These are phyloP conservation scores for Rotaria magnacalcarata DNA, from an alignment of 2,888 invertebrate species.

Conservation along the genomic window DNA sequence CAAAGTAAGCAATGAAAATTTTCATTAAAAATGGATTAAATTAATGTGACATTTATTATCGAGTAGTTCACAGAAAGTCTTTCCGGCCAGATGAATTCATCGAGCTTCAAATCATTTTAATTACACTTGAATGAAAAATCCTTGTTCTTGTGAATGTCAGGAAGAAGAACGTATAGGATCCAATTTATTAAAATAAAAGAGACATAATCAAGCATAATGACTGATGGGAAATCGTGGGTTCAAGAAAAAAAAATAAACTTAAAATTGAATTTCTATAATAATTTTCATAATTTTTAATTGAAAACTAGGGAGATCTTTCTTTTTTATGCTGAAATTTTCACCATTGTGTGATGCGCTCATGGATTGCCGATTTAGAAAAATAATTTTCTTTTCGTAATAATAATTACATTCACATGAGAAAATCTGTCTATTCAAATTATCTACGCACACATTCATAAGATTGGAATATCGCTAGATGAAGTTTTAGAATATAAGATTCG, in stretches of 20 bases:
- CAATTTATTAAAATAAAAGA: too few relatives aligned
- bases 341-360: neutral
- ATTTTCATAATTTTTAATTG: too few relatives aligned
- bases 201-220: too few relatives aligned
- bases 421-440: neutral
- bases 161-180: too few relatives aligned
- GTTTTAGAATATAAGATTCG: too few relatives aligned
- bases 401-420: neutral
- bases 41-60: neutral
- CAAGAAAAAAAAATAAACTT: too few relatives aligned
- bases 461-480: too few relatives aligned
- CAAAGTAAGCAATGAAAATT: neutral
- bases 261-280: too few relatives aligned
- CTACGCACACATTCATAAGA: too few relatives aligned
- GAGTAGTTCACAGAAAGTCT: neutral
- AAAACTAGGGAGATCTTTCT: too few relatives aligned
- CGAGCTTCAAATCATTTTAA: neutral
- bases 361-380: neutral
- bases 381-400: neutral
- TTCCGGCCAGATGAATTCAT: neutral
- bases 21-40: neutral
- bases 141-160: too few relatives aligned
- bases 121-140: neutral
- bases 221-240: too few relatives aligned
- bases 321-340: neutral